Evolutionary conservation across 2,797 vertebrate genomes (phyloP), one percentile per base, ranked within the genome.

Genomic region (Scleropages formosus): DNA sequence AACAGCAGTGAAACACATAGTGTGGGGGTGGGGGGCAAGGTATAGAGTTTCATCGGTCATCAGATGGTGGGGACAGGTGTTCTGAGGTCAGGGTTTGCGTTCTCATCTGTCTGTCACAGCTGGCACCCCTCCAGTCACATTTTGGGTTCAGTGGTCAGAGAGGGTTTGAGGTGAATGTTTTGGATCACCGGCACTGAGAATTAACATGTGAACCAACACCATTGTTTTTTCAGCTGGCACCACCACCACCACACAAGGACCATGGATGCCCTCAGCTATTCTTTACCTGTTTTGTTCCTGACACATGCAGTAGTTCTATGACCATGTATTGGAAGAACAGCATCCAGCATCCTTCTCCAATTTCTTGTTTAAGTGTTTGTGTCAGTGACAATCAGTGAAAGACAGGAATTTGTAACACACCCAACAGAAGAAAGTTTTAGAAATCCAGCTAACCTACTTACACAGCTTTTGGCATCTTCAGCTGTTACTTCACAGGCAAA

Each of bases 301-400:
- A 75, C 81, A 75, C 1, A 0, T 8, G 24, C 80, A 76, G 78
- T 74, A 18, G 72, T 61, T 82, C 76, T 82, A 80, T 78, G 83
- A 78, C 73, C 81, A 86, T 86, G 85, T 75, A 74, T 61, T 86
- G 68, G 80, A 81, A 13, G 26, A 12, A 26, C 3, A 58, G 10
- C 18, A 58, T 13, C 53, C 53, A 39, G 31, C 4, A 3, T n/a
- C n/a, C 22, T 70, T 53, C 49, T 4, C 11, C n/a, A 13, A 22
- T 15, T 70, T 53, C 15, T 22, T 49, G 12, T 51, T 47, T 53
- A 20, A 20, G 59, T 22, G 20, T 11, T 9, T 18, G 18, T 56
- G 18, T 56, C 56, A 12, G 2, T 11, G 53, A 56, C 11, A 56
- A n/a, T n/a, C n/a, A n/a, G n/a, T n/a, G 49, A 51, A 51, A 31